Conservation (phyloP, 2,113 vertebrate genomes). For the Phyllostomus hastatus region DNA sequence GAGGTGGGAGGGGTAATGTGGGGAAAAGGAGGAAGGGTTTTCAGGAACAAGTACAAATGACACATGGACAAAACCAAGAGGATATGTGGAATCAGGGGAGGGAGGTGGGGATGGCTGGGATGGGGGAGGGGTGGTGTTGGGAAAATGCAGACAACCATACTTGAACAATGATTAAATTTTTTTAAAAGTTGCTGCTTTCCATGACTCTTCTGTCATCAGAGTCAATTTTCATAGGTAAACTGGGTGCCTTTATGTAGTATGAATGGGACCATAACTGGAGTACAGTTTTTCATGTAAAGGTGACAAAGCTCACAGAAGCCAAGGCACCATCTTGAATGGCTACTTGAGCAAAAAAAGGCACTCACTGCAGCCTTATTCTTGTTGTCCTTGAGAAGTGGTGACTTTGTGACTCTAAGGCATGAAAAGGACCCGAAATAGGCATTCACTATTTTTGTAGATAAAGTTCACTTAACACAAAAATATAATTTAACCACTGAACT, state of each 20-base stretch:
- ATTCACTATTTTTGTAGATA: not conserved
- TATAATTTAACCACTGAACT: not conserved
- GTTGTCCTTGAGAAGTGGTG: not conserved
- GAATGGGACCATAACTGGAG: not conserved
- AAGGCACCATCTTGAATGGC: accelerated
- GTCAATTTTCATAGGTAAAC: not conserved
- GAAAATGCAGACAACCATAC: too few relatives aligned
- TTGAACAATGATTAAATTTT: too few relatives aligned
- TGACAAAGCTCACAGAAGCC: not conserved
- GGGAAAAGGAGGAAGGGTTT: too few relatives aligned
- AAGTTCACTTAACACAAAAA: not conserved
- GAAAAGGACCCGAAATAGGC: not conserved
- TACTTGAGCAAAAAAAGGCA: not conserved
- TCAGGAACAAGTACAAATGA: too few relatives aligned
- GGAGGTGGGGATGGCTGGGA: too few relatives aligned
- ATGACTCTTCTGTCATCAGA: not conserved
- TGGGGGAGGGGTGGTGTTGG: too few relatives aligned
- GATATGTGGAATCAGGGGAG: too few relatives aligned
- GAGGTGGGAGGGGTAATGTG: too few relatives aligned
- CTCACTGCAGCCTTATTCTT: not conserved
- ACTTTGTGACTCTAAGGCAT: not conserved
- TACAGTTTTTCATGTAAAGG: not conserved
- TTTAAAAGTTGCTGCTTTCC: not conserved
- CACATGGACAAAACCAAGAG: too few relatives aligned
- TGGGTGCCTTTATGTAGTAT: not conserved